A percentile compares a stretch with the other conserved stretches of the same genome.
phyloP scores from a whole-genome alignment of 2,113 vertebrate genomes.

The Nicator chloris region DNA sequence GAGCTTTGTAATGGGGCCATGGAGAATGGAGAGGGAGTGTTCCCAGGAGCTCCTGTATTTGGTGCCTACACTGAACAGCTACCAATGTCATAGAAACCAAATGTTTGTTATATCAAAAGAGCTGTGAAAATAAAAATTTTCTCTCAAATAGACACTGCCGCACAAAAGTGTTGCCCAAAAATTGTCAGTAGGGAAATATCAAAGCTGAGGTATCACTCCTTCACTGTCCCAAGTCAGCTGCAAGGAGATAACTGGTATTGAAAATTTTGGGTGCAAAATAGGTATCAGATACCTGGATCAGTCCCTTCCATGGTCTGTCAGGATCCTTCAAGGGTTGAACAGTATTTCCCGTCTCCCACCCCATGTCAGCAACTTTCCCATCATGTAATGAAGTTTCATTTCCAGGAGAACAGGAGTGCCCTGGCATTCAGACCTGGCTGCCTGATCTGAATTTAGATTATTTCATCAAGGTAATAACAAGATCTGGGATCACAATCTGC shows the following conservation, averaged over 20 bases:
- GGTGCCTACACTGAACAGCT: not conserved
- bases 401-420: not conserved
- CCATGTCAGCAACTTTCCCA: not conserved
- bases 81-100: not conserved
- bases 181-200: not conserved
- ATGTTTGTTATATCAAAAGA: not conserved
- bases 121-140: not conserved
- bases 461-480: slow-evolving; percentile 23
- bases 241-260: not conserved
- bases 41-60: not conserved
- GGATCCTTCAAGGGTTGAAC: not conserved
- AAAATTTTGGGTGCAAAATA: not conserved
- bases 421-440: not conserved
- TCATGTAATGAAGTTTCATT: not conserved
- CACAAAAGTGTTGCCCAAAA: not conserved
- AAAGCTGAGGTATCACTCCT: not conserved
- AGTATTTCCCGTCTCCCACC: not conserved
- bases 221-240: not conserved
- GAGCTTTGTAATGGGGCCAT: not conserved
- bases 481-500: not conserved
- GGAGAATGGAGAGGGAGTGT: not conserved
- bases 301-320: not conserved
- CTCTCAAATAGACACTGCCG: not conserved
- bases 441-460: slow-evolving; percentile 40
- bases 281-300: not conserved